These are phyloP conservation scores for Drosophila mayri DNA, from an alignment of 1,140 invertebrate species.

Conservation along the genomic window DNA sequence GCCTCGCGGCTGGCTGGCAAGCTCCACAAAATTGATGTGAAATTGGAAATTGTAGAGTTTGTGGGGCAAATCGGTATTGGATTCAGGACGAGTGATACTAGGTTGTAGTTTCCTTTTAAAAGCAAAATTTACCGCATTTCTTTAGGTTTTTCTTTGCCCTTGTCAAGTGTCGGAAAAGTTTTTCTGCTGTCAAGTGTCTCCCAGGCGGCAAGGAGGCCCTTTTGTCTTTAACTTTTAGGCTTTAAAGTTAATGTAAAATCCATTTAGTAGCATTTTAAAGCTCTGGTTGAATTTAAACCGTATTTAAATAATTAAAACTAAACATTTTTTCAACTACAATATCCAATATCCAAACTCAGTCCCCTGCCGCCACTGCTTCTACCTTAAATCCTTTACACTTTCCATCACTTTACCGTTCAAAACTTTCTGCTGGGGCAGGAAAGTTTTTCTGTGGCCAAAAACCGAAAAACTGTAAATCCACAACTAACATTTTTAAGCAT, in stretches of 20 bases:
- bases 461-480: slow-evolving; percentile 65
- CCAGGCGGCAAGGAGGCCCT: neutral
- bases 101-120: neutral
- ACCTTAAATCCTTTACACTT: slow-evolving; percentile 12
- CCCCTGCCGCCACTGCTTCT: neutral
- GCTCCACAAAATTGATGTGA: slow-evolving; percentile 10
- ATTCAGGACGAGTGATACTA: neutral
- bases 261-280: neutral
- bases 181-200: slow-evolving; percentile 11
- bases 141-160: slow-evolving; percentile 2
- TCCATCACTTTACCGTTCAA: slow-evolving; percentile 25
- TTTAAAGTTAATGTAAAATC: neutral
- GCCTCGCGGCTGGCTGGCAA: slow-evolving; percentile 30
- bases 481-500: slow-evolving; percentile 76
- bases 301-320: neutral
- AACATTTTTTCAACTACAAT: neutral
- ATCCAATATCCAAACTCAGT: neutral
- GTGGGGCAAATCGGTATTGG: slow-evolving; percentile 1
- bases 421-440: slow-evolving; percentile 32
- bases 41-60: slow-evolving; percentile 1
- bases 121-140: slow-evolving; percentile 35
- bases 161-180: slow-evolving; percentile 58
- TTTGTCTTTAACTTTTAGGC: slow-evolving; percentile 2
- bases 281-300: neutral
- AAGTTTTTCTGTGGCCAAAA: slow-evolving; percentile 58